Evolutionary conservation across 2,888 invertebrate genomes (phyloP), one percentile per base, ranked within the genome.

Genomic region (Phengaris arion): DNA sequence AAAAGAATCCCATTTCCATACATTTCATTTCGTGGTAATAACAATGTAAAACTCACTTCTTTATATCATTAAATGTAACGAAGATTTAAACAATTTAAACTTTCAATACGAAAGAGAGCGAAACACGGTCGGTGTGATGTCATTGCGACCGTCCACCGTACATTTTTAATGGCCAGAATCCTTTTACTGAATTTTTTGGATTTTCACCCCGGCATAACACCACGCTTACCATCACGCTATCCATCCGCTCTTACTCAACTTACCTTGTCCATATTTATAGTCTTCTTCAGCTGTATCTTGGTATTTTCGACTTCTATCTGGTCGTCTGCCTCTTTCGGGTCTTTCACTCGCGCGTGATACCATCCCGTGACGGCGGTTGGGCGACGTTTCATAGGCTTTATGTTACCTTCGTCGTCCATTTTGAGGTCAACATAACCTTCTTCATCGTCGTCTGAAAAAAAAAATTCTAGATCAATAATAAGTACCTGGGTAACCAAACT

Each of bases 401-500:
- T 81, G 78, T 90, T 90, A 0, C 93, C 93, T 45, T 89, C 84
- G 0, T 88, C 84, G 59, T 94, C 93, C 1, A 94, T 88, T 74
- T 91, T 91, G 0, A 93, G 80, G 77, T 94, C 94, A 0, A 92
- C 82, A 78, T 94, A 94, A 0, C 85, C 79, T 81, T 94, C 94
- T 70, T 92, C 93, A 72, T 90, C 93, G 55, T 90, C 90, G 73
- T 89, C 89, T 88, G 80, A 35, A 35, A 35, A 35, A 35, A 35
- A 35, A 2, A 35, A 3, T 35, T 1, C 0, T 2, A 35, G 35
- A 35, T 35, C 4, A 35, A 35, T 35, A 3, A 35, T 35, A 3
- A 35, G 35, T 2, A 35, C 35, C 35, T 35, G 22, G 22, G 22
- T 22, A 22, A 22, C 4, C 35, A 0, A 35, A 4, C 35, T 35